phyloP scores from a whole-genome alignment of 2,797 vertebrate genomes.

The Pantherophis vulpinus region DNA sequence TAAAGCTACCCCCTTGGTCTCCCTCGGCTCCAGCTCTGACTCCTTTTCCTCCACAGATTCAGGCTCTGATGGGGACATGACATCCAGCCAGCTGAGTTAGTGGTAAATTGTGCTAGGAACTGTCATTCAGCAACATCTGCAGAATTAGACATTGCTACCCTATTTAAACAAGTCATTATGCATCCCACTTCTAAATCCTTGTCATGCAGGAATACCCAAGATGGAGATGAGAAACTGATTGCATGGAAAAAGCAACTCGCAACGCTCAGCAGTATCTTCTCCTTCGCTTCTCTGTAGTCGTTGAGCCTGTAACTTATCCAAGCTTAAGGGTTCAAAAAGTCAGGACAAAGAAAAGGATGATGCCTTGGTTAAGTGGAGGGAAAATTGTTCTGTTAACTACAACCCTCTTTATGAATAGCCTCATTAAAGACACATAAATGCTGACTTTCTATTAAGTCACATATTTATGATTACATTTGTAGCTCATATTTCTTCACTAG shows the following conservation, averaged over 20 bases:
- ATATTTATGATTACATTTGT: neutral
- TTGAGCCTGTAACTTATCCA: neutral
- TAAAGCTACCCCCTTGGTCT: too few species aligned
- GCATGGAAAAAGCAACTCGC: neutral
- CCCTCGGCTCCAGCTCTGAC: too few species aligned
- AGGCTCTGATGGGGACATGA: too few species aligned
- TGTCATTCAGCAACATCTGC: neutral
- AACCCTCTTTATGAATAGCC: neutral
- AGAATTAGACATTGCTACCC: neutral
- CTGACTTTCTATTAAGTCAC: neutral
- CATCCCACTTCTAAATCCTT: neutral
- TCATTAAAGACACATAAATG: neutral
- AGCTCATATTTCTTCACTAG: neutral
- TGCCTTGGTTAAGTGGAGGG: neutral
- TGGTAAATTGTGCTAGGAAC: neutral
- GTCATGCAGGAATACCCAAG: neutral
- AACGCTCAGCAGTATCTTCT: neutral
- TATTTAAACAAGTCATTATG: neutral
- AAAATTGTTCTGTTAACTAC: neutral
- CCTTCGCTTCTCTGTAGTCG: neutral
- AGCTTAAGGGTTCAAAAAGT: neutral
- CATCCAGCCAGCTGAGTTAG: neutral
- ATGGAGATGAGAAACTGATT: neutral
- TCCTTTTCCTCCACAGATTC: too few species aligned
- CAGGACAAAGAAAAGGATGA: neutral